Base-by-base conservation (phyloP, 2,113 vertebrate genomes). In the Numida meleagris region DNA sequence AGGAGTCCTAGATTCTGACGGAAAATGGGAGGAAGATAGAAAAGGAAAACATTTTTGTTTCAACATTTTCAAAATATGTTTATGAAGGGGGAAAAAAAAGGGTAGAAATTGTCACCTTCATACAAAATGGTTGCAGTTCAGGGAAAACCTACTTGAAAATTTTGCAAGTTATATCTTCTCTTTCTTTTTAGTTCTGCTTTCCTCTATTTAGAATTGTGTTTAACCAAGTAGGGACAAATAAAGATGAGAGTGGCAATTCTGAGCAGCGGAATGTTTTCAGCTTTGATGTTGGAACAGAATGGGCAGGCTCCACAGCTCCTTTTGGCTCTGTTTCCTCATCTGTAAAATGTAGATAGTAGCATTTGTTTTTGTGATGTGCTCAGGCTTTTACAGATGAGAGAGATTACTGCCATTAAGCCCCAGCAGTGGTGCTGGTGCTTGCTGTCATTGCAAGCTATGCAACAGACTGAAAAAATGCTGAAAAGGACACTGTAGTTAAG, bases 251-350 rank as follows among this genome's bases (percentile, higher is more conserved):
- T 65, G 55, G 20, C 3, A 5, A 25, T 82, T 79, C 21, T 45
- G 75, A 63, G 23, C 59, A 65, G 40, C 24, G 42, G 21, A 40
- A 58, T 89, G 23, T 82, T 58, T 82, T 42, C 3, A 13, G 24
- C 83, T 93, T 81, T 84, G 75, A 43, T 43, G 58, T 82, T 84
- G 34, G 21, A 76, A 29, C 17, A 51, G 55, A 83, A 21, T 12
- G 9, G 25, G 4, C 36, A 73, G 27, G 36, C n/a, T 4, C 46
- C 80, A 4, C 33, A 74, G 72, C 14, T 86, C 29, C 23, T 80
- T 95, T 70, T 93, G 46, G 16, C 80, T 91, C 72, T 86, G 84
- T 91, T 78, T 90, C 31, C 36, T 87, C 77, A 53, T 70, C 58
- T 92, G 23, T 82, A 79, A 92, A 94, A 82, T 70, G 70, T 38